A percentile compares a stretch with the other conserved stretches of the same genome.
phyloP scores from a whole-genome alignment of 2,888 invertebrate genomes.

The Drosophila vallismaia region DNA sequence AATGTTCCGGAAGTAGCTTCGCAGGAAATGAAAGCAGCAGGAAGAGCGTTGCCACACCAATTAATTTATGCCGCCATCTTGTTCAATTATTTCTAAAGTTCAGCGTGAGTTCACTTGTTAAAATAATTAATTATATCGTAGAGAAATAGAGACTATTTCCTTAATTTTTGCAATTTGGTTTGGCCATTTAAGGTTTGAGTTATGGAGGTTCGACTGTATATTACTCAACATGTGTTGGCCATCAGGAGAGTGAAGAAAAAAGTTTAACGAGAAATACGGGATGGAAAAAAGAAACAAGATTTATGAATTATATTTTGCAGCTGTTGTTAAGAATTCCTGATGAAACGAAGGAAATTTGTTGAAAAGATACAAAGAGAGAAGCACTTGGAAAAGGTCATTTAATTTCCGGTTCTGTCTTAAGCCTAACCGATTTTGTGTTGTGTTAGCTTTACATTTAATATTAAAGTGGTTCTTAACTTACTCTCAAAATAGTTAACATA shows the following conservation, averaged over 20 bases:
- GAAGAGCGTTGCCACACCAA: neutral
- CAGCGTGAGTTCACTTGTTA: neutral
- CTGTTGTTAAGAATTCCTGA: constrained; percentile 35
- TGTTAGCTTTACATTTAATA: neutral
- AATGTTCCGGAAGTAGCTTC: neutral
- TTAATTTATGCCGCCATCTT: neutral
- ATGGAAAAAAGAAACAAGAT: constrained; percentile 12
- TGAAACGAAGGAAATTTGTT: neutral
- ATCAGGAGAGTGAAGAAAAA: constrained; percentile 43
- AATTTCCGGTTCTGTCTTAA: neutral
- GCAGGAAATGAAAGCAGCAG: neutral
- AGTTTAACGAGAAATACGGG: neutral
- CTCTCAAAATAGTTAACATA: neutral
- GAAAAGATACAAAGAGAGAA: neutral
- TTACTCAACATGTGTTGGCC: constrained; percentile 52
- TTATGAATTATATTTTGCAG: constrained; percentile 52
- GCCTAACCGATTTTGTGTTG: too few species aligned
- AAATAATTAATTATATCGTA: neutral
- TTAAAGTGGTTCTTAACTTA: neutral
- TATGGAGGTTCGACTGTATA: constrained; percentile 9
- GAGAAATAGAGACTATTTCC: neutral
- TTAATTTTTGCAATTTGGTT: neutral
- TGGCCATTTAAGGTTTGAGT: neutral
- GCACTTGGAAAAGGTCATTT: neutral
- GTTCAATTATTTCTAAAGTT: neutral